Evolutionary conservation across 2,113 vertebrate genomes (phyloP), one percentile per base, ranked within the genome.

Genomic region (Ophiodon elongatus): DNA sequence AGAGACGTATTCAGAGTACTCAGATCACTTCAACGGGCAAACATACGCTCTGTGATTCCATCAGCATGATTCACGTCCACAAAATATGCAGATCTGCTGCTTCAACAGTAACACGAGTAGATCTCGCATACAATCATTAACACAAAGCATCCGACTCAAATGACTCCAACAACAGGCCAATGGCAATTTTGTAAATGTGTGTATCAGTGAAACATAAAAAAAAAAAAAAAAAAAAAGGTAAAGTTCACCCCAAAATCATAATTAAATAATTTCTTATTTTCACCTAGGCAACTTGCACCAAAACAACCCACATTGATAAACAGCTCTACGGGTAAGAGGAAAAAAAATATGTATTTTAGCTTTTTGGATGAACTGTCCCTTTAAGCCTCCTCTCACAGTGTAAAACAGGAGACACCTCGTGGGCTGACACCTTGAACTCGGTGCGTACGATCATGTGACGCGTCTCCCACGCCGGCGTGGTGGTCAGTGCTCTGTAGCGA

Each of bases 61-160:
- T 86, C 76, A 79, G 57, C 67, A 65, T 85, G 87, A 88, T 27
- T 91, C 80, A 92, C 75, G 52, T 85, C 65, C 83, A 86, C 67
- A 59, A 14, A 52, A 80, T 29, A 52, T 33, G 54, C 62, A 83
- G 50, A 33, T 79, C 76, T 66, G 43, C 63, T 64, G 74, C 77
- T 59, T 79, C 67, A 69, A 2, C 67, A 7, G 19, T 79, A 74
- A 87, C 63, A 56, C 13, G 41, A 43, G 65, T 39, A n/a, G 77
- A 74, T 50, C 57, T 56, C 17, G 6, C 39, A 52, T 13, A 21
- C 21, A 45, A 11, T 8, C 43, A 74, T 73, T 80, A 52, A 52
- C 73, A 60, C 15, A n/a, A 57, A 43, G 3, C 11, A 13, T 14
- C 4, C 8, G 23, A 72, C 50, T 33, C 21, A 27, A 80, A 1